A percentile compares a stretch with the other conserved stretches of the same genome.
Evolutionary conservation across 64 coral and sea anemone genomes (phyloP).

Genomic region (Pocillopora verrucosa): DNA sequence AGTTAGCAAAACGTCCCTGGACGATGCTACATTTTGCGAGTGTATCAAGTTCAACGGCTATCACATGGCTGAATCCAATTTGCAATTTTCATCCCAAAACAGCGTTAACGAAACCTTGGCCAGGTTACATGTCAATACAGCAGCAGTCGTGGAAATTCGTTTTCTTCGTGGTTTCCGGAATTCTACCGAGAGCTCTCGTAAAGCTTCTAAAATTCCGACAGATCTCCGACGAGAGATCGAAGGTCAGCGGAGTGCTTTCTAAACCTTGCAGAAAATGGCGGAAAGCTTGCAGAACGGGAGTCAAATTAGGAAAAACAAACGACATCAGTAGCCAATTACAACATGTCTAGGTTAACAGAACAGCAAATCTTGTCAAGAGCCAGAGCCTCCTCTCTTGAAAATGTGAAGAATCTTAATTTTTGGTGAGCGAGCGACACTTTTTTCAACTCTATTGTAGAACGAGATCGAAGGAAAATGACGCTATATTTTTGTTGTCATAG

Average conservation of each 20-base stretch:
- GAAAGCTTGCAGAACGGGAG: constrained; percentile 41
- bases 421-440: constrained; percentile 58
- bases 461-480: neutral
- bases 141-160: constrained; percentile 10
- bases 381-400: constrained; percentile 75
- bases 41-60: neutral
- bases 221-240: neutral
- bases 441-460: neutral
- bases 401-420: constrained; percentile 91
- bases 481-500: constrained; percentile 18
- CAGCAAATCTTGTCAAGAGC: constrained; percentile 80
- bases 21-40: constrained; percentile 6
- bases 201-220: no score
- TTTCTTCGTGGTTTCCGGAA: neutral
- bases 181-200: neutral
- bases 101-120: neutral
- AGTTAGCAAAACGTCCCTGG: neutral
- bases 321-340: neutral
- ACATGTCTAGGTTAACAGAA: constrained; percentile 72
- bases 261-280: constrained; percentile 77
- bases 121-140: constrained; percentile 45
- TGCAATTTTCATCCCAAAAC: constrained; percentile 13
- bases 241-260: constrained; percentile 17
- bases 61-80: constrained; percentile 65
- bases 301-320: constrained; percentile 10